These are phyloP conservation scores for Epizoanthus scotinus DNA, from an alignment of 92 coral and sea anemone genomes.

Conservation along the genomic window DNA sequence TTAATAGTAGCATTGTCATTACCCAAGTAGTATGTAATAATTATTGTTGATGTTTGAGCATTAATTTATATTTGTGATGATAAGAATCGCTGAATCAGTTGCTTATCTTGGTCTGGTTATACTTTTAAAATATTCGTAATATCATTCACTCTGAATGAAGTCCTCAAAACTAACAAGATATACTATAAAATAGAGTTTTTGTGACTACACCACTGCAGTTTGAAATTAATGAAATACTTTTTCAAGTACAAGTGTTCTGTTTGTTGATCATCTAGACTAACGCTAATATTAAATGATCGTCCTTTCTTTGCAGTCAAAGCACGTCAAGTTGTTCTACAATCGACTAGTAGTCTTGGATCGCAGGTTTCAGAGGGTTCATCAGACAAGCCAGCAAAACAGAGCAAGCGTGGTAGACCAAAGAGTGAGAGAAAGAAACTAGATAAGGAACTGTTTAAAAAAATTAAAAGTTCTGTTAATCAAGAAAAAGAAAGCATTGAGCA, in stretches of 20 bases:
- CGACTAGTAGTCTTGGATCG: conserved; percentile 17
- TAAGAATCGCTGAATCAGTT: too few relatives aligned
- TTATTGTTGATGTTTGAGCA: too few relatives aligned
- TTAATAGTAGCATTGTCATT: background rate
- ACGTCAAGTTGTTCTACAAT: conserved; percentile 22
- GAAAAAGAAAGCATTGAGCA: conserved; percentile 27
- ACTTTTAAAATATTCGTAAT: conserved; percentile 2
- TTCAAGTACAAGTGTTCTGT: background rate
- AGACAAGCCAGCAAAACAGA: conserved; percentile 8
- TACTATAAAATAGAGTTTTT: background rate
- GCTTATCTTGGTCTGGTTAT: background rate
- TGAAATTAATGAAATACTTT: background rate
- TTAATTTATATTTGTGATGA: too few relatives aligned
- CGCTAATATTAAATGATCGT: background rate
- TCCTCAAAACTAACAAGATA: background rate
- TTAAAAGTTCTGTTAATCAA: conserved; percentile 1
- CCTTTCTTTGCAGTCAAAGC: conserved; percentile 26
- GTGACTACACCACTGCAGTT: background rate
- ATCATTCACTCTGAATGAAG: background rate
- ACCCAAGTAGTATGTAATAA: too few relatives aligned
- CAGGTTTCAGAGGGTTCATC: conserved; percentile 15
- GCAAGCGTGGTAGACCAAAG: conserved; percentile 41
- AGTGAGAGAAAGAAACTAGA: conserved; percentile 44
- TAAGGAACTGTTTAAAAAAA: conserved; percentile 40
- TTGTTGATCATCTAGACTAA: background rate